Base-by-base conservation (phyloP, 1,140 invertebrate genomes). In the Drosophila funebris region DNA sequence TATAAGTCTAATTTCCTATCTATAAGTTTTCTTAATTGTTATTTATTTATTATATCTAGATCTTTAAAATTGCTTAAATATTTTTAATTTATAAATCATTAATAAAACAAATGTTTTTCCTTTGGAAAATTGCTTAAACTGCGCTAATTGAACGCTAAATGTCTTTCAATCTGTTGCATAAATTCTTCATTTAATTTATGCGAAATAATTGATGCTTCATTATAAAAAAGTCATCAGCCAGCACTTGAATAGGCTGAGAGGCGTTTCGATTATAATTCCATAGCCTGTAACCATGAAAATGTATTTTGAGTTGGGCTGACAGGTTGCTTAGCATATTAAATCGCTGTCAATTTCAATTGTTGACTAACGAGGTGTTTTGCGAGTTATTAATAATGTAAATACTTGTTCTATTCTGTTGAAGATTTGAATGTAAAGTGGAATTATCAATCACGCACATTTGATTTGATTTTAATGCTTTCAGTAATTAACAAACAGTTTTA, bases 271-370 rank as follows among this genome's bases (percentile, higher is more conserved):
- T 22, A 31, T 64, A n/a, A 39, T 62, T 39, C 29, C n/a, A 63
- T 22, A 36, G 31, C 8, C 18, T 16, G 6, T 61, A 29, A 18
- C 53, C 33, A 52, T 43, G 43, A 33, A 27, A 52, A n/a, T 20
- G 2, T 20, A 24, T 36, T 54, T 43, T 50, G 33, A 43, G 56
- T 33, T 48, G 22, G 56, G 33, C 31, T 37, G 64, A 52, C 64
- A 52, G 56, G 46, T 69, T 70, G 27, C 36, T 56, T 70, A 53
- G 67, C 67, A 63, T 70, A 48, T 56, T 46, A 69, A 69, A 69
- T 52, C 22, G 33, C 44, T 52, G 44, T 50, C 54, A 22, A 14
- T 67, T 58, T 33, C 20, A 11, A 46, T 16, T 43, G 44, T 27
- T n/a, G 11, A 39, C 20, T 37, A 41, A 36, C 24, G 29, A 66